phyloP scores from a whole-genome alignment of 2,797 vertebrate species.

The Vultur gryphus region DNA sequence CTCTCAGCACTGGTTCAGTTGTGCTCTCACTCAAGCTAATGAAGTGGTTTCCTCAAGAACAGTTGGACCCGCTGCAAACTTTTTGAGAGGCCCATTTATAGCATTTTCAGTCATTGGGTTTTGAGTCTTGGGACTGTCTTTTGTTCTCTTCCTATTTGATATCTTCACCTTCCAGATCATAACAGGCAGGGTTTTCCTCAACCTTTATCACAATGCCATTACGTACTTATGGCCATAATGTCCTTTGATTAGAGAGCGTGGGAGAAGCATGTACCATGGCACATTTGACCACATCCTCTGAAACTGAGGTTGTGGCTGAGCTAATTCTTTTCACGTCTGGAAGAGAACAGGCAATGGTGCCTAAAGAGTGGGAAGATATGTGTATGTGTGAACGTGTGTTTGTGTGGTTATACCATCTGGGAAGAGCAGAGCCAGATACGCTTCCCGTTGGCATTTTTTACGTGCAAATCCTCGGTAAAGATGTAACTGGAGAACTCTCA shows the following conservation, averaged over 20 bases:
- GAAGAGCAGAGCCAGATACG: slow-evolving; percentile 12
- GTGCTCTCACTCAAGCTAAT: background rate
- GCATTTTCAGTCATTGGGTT: background rate
- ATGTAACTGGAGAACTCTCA: background rate
- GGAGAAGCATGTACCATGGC: background rate
- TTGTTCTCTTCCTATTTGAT: background rate
- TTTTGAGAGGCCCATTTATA: background rate
- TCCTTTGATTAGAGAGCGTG: background rate
- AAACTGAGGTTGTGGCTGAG: slow-evolving; percentile 16
- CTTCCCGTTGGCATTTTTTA: background rate
- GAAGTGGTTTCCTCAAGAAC: background rate
- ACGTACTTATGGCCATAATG: background rate
- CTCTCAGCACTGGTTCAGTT: background rate
- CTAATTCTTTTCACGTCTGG: slow-evolving; percentile 39
- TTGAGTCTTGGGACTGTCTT: background rate
- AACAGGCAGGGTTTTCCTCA: background rate
- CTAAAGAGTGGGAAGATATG: slow-evolving; percentile 17
- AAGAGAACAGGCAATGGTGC: slow-evolving; percentile 43
- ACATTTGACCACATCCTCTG: slow-evolving; percentile 47
- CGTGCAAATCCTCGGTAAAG: background rate
- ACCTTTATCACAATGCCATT: background rate
- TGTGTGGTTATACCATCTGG: slow-evolving; percentile 49
- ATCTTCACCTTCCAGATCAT: background rate
- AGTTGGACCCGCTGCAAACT: background rate
- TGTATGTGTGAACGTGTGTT: slow-evolving; percentile 5